Base-by-base conservation (phyloP, 2,797 vertebrate species). In the Pangasius krempfi region DNA sequence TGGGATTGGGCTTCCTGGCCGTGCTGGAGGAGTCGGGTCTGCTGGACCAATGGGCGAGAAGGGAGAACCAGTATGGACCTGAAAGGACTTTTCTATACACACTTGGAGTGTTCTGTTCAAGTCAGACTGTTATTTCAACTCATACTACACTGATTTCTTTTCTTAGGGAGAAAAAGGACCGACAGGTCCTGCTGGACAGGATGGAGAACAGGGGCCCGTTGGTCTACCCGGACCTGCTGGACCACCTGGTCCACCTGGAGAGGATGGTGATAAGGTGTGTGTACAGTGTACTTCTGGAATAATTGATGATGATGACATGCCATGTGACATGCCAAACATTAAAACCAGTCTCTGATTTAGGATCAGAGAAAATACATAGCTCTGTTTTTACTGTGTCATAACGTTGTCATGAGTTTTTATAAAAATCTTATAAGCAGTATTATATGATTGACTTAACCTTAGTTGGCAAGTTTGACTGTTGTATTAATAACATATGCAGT, bases 241-340 rank as follows among this genome's bases (percentile, higher is more conserved):
- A 12, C 92, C 97, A 56, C 33, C 89, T 0, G 98, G 98, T 5
- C 95, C 96, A 54, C 95, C 96, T 0, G 98, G 98, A 79, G 98
- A 99, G 82, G 98, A 98, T 0, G 98, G 98, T 64, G 97, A 98
- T 94, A 99, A 98, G 96, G 98, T 98, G 93, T 54, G 86, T 78
- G n/a, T 72, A 87, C 37, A 73, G 50, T 58, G 27, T 44, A 70
- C 7, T 84, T 52, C 7, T 33, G 27, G 64, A 52, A 52, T 52
- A 33, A 50, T 52, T 68, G 62, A 52, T 44, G 16, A 60, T n/a
- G 37, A 82, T 83, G 44, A 6, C 5, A 44, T 6, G 5, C 44
- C 6, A 64, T 62, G 33, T 22, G 52, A 58, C 9, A 22, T 37
- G 14, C 14, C 50, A 33, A 79, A 54, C n/a, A n/a, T n/a, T 50